Evolutionary conservation across 2,797 vertebrate genomes (phyloP), one percentile per base, ranked within the genome.

Genomic region (Oreochromis grahami): DNA sequence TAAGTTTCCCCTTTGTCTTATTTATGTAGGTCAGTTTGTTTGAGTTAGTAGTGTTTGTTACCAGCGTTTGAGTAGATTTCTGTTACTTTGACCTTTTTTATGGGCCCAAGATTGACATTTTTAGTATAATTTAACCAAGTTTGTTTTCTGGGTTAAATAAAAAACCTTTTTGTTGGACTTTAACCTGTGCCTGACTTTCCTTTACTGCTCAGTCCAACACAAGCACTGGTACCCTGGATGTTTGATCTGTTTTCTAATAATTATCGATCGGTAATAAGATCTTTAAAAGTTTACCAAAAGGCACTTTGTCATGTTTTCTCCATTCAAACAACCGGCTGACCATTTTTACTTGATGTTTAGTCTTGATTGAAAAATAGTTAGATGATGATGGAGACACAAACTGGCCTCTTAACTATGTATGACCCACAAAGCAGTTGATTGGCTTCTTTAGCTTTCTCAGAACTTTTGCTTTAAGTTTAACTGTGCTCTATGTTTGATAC

Each of bases 61-160:
- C 14, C 55, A 32, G 32, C 15, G 0, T 58, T 58, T 32, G 55
- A 32, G 26, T 32, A 0, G 29, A 58, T 2, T 58, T 58, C 56
- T 58, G 56, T 58, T 34, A 58, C 1, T 58, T 58, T 58, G 15
- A 19, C 15, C 29, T 58, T 15, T 58, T 58, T 34, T 58, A 58
- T 34, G 0, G 29, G 1, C 29, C 29, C 29, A 34, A 4, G 8
- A 58, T 58, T 58, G 19, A 34, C 0, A 6, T 34, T 29, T 7
- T 58, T 58, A 19, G 15, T 34, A 58, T 58, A 58, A 58, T 58
- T 58, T 34, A 58, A 58, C 56, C 56, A 58, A 19, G 1, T 58
- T 19, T 58, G 15, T 19, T 58, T 34, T 58, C 1, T 11, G 29
- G 56, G 29, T 58, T 58, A 32, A 19, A 58, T 58, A 32, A 32